phyloP scores from a whole-genome alignment of 2,888 invertebrate genomes.

The Serrognathus titanus region DNA sequence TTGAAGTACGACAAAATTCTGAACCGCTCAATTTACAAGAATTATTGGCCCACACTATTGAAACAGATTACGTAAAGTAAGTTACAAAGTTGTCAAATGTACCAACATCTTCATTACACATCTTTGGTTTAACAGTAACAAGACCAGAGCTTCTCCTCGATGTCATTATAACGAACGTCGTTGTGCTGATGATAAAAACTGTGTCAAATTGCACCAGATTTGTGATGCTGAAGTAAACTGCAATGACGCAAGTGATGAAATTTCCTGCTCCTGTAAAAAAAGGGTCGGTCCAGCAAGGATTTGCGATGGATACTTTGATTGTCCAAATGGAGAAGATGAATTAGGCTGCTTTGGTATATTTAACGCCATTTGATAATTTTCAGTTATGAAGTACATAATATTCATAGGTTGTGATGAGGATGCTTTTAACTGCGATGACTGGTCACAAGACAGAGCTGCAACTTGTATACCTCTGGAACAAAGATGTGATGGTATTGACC shows the following conservation, averaged over 20 bases:
- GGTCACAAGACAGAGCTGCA: slow-evolving; percentile 51
- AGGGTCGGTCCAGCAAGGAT: slow-evolving; percentile 55
- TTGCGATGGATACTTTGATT: slow-evolving; percentile 73
- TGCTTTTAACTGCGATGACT: slow-evolving; percentile 67
- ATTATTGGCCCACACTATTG: neutral
- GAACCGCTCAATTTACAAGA: slow-evolving; percentile 31
- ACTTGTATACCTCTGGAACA: slow-evolving; percentile 67
- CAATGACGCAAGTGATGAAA: slow-evolving; percentile 73
- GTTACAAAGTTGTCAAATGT: neutral
- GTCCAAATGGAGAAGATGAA: slow-evolving; percentile 74
- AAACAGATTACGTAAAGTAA: slow-evolving; percentile 4
- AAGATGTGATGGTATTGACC: slow-evolving; percentile 67
- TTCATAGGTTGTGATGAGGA: slow-evolving; percentile 60
- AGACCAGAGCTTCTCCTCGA: slow-evolving; percentile 28
- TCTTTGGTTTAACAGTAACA: slow-evolving; percentile 28
- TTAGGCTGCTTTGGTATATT: slow-evolving; percentile 52
- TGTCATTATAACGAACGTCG: slow-evolving; percentile 40
- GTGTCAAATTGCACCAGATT: slow-evolving; percentile 57
- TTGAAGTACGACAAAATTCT: slow-evolving; percentile 36
- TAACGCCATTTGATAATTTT: neutral
- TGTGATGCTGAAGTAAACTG: slow-evolving; percentile 79
- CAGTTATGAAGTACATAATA: no score
- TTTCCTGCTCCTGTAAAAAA: slow-evolving; percentile 63
- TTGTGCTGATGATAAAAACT: slow-evolving; percentile 48
- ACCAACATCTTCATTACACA: neutral